phyloP scores from a whole-genome alignment of 2,888 invertebrate species.

The Drosophila pegasa region DNA sequence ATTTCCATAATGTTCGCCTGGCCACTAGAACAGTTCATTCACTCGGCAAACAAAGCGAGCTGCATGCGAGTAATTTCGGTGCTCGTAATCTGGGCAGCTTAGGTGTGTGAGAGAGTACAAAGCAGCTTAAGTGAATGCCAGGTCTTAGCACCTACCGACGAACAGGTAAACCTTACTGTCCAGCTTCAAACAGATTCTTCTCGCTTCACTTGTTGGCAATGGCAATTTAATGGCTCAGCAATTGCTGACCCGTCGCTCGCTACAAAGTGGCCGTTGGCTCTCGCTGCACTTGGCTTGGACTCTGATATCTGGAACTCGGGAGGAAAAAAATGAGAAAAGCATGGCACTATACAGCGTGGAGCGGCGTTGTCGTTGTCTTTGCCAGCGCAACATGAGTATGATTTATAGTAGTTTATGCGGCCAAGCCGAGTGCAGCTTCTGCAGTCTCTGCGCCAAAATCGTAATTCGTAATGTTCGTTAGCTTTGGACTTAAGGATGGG shows the following conservation, averaged over 20 bases:
- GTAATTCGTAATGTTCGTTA: constrained; percentile 65
- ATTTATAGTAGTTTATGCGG: constrained; percentile 74
- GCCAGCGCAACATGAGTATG: constrained; percentile 78
- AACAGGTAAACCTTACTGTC: constrained; percentile 27
- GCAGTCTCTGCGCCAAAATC: constrained; percentile 44
- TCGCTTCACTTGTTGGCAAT: constrained; percentile 55
- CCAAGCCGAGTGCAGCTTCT: constrained; percentile 56
- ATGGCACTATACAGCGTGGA: constrained; percentile 17
- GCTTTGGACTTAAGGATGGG: constrained; percentile 33
- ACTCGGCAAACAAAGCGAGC: constrained; percentile 39
- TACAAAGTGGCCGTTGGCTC: constrained; percentile 51
- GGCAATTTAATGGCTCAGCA: constrained; percentile 74
- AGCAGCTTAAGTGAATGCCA: constrained; percentile 60
- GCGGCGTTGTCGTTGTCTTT: constrained; percentile 57
- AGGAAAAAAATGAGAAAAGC: background rate
- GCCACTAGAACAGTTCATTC: constrained; percentile 48
- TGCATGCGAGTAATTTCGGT: constrained; percentile 40
- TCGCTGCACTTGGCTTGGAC: constrained; percentile 19
- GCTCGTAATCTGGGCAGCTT: constrained; percentile 37
- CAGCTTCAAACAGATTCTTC: constrained; percentile 21
- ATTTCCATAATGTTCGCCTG: constrained; percentile 68
- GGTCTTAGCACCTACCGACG: constrained; percentile 50
- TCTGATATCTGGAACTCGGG: constrained; percentile 41
- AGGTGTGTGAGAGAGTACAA: constrained; percentile 20
- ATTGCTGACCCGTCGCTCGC: constrained; percentile 64